These are phyloP conservation scores for Sorex maritimensis DNA, from an alignment of 2,797 vertebrate species.

Conservation along the genomic window DNA sequence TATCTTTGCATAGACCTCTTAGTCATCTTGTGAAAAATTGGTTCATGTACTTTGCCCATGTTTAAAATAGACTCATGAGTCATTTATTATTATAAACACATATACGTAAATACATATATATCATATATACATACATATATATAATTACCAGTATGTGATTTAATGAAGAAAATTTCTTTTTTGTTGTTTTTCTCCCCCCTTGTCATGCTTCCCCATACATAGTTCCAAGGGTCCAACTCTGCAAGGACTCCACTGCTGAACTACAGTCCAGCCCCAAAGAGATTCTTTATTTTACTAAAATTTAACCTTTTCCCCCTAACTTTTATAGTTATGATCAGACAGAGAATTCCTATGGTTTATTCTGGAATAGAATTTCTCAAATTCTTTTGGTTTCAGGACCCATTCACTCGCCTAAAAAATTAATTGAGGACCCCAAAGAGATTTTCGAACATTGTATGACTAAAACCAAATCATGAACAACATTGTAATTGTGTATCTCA, in stretches of 20 bases:
- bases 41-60: constrained; percentile 8
- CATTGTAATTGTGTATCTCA: too few species aligned
- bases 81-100: background rate
- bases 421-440: background rate
- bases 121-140: too few species aligned
- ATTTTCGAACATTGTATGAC: too few species aligned
- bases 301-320: background rate
- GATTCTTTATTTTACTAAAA: constrained; percentile 33
- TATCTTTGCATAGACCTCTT: constrained; percentile 12
- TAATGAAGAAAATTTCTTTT: background rate
- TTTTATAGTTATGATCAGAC: background rate
- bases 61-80: background rate
- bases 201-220: too few species aligned
- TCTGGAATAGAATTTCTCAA: background rate
- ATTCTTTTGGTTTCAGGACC: background rate
- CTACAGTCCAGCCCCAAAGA: background rate
- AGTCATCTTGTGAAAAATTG: constrained; percentile 11
- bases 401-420: constrained; percentile 1
- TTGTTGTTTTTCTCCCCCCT: background rate
- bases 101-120: too few species aligned
- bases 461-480: too few species aligned
- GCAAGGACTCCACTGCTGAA: too few species aligned
- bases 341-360: background rate
- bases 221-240: too few species aligned
- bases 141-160: background rate